Evolutionary conservation across 2,888 invertebrate species (phyloP), one percentile per base, ranked within the genome.

Genomic region (Rhorus exstirpatorius): DNA sequence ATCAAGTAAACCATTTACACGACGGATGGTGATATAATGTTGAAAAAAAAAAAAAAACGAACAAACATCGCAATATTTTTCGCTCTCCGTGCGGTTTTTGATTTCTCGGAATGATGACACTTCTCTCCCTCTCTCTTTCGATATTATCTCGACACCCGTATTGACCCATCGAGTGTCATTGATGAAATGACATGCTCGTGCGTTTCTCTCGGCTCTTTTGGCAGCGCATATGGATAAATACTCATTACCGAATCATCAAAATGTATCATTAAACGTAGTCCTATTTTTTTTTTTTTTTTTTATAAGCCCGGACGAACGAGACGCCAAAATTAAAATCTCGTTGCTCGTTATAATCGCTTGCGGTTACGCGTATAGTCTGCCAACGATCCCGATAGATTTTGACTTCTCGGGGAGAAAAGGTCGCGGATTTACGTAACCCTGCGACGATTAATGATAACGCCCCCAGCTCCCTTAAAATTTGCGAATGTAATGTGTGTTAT

Each of bases 391-490:
- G 60, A 72, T 61, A 65, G 60, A 67, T 72, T 77, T 72, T 61
- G 72, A 77, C 81, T 72, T 68, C 26, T 77, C 35, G 4, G 4
- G 41, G 51, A 12, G 3, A 21, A 68, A 58, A 68, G 81, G 81
- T 81, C 77, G 65, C 44, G 2, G 44, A 38, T 72, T 81, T 81
- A 70, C 74, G 77, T 74, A 77, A 81, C 55, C 10, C 7, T n/a
- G n/a, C 31, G 14, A 14, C 75, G 63, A 76, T 71, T 49, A 63
- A 14, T 41, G 68, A 75, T 70, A 70, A 14, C 24, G 41, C 63
- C 41, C 24, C 24, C 26, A 44, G 24, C 63, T 46, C 26, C 0
- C 8, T 31, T 6, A 6, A 31, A n/a, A n/a, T n/a, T n/a, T n/a
- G n/a, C n/a, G n/a, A n/a, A n/a, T n/a, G n/a, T n/a, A n/a, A n/a